Percentiles rank a stretch among this genome's conserved stretches.
These are phyloP conservation scores for Cynodonichthys magdalenae DNA, from an alignment of 2,797 vertebrate genomes.

Conservation along the genomic window DNA sequence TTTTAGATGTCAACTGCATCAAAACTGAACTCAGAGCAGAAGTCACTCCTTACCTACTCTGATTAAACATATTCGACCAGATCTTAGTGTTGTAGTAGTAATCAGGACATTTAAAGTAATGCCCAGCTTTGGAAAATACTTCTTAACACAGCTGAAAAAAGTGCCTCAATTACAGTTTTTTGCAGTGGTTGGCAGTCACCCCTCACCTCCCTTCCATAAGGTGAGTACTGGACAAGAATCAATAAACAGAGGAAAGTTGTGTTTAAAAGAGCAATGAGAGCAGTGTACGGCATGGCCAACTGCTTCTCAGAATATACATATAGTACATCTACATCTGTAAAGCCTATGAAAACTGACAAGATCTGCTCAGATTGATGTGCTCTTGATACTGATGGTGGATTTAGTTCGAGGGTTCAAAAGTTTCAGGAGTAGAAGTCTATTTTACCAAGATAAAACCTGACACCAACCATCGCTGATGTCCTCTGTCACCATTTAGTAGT, in stretches of 20 bases:
- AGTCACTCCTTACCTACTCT: not conserved
- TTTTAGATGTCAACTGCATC: not conserved
- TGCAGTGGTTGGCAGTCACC: constrained; percentile 41
- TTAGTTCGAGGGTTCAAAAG: no score
- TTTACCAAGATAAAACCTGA: no score
- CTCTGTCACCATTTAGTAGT: no score
- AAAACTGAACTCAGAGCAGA: constrained; percentile 1
- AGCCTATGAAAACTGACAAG: constrained; percentile 36
- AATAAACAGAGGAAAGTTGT: constrained; percentile 77
- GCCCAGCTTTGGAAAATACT: constrained; percentile 60
- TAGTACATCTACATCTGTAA: constrained; percentile 51
- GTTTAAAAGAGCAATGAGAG: constrained; percentile 62
- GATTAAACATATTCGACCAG: not conserved
- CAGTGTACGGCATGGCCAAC: constrained; percentile 55
- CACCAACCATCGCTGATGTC: no score
- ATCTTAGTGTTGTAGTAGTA: not conserved
- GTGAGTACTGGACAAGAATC: constrained; percentile 66
- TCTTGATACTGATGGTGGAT: not conserved
- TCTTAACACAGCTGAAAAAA: constrained; percentile 55
- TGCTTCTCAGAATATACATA: constrained; percentile 35
- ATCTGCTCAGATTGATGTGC: constrained; percentile 14
- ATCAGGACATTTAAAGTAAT: not conserved
- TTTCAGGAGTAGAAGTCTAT: no score
- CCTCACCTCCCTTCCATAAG: constrained; percentile 49
- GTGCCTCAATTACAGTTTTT: constrained; percentile 41